phyloP scores from a whole-genome alignment of 1,140 invertebrate species.

The Solenopsis fugax region DNA sequence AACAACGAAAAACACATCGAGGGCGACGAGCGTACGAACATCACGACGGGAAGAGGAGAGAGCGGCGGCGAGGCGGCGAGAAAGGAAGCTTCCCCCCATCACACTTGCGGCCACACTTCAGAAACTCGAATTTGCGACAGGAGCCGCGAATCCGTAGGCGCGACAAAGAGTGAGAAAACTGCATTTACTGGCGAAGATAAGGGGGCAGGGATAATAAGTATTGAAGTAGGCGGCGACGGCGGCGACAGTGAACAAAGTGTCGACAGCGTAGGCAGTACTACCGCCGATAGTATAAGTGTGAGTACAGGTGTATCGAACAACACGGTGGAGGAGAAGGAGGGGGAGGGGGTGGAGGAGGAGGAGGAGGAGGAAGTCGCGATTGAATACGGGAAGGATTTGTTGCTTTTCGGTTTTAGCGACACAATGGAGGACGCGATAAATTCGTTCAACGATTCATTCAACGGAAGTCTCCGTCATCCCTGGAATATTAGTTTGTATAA shows the following conservation, averaged over 20 bases:
- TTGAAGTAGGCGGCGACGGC: background rate
- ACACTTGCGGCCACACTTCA: slow-evolving; percentile 19
- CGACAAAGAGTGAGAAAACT: background rate
- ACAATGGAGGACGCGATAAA: slow-evolving; percentile 79
- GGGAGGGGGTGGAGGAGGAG: too few species aligned
- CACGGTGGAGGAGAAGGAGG: slow-evolving; percentile 4
- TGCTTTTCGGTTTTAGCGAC: slow-evolving; percentile 81
- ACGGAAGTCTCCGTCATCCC: slow-evolving; percentile 67
- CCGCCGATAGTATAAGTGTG: slow-evolving; percentile 50
- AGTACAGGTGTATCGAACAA: slow-evolving; percentile 32
- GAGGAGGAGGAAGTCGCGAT: slow-evolving; percentile 33
- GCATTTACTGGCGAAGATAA: slow-evolving; percentile 38
- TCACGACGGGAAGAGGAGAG: background rate
- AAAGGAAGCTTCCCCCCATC: background rate
- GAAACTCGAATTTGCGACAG: slow-evolving; percentile 13
- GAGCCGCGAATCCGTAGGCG: slow-evolving; percentile 2
- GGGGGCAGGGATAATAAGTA: slow-evolving; percentile 9
- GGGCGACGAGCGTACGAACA: background rate
- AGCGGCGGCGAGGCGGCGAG: background rate
- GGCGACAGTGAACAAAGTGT: slow-evolving; percentile 39
- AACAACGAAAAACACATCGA: slow-evolving; percentile 46
- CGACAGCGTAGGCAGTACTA: slow-evolving; percentile 52
- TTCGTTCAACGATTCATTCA: slow-evolving; percentile 78
- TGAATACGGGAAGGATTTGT: slow-evolving; percentile 72
- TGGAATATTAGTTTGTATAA: slow-evolving; percentile 76